These are phyloP conservation scores for Seriola aureovittata DNA, from an alignment of 2,113 vertebrate genomes.

Conservation along the genomic window DNA sequence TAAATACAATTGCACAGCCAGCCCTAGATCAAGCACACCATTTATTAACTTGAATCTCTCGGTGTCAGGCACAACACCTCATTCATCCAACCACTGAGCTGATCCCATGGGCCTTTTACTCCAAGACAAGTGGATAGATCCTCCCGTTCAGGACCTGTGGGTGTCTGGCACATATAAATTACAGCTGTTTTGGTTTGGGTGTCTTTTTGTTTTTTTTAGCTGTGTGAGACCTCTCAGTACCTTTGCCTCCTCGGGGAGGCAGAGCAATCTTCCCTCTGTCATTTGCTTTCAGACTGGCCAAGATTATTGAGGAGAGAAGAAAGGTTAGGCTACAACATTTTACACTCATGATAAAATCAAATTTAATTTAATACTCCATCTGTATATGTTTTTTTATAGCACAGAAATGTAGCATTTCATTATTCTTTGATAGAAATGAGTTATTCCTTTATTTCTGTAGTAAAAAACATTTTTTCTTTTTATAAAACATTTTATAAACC, in stretches of 20 bases:
- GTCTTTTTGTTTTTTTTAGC: slow-evolving; percentile 10
- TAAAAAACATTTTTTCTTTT: neutral
- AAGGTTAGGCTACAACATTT: neutral
- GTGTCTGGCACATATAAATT: slow-evolving; percentile 71
- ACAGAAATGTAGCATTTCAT: neutral
- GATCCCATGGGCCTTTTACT: slow-evolving; percentile 67
- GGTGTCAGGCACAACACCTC: slow-evolving; percentile 67
- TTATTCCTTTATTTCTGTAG: too few species aligned
- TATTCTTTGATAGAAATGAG: neutral
- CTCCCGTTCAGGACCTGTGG: slow-evolving; percentile 45
- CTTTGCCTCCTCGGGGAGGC: slow-evolving; percentile 9
- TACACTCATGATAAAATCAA: neutral
- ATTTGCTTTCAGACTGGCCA: neutral
- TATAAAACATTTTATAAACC: neutral
- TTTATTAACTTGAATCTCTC: slow-evolving; percentile 76
- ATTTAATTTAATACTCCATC: neutral
- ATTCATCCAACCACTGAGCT: slow-evolving; percentile 64
- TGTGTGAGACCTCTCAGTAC: slow-evolving; percentile 22
- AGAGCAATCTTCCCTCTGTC: neutral
- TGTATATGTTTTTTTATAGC: neutral
- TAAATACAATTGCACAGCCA: slow-evolving; percentile 75
- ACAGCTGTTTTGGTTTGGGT: slow-evolving; percentile 39
- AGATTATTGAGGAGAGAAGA: neutral
- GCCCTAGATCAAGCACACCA: slow-evolving; percentile 64
- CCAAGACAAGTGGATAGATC: slow-evolving; percentile 63